Evolutionary conservation across 1,140 invertebrate genomes (phyloP), one percentile per base, ranked within the genome.

Genomic region (Lepidurus packardi): DNA sequence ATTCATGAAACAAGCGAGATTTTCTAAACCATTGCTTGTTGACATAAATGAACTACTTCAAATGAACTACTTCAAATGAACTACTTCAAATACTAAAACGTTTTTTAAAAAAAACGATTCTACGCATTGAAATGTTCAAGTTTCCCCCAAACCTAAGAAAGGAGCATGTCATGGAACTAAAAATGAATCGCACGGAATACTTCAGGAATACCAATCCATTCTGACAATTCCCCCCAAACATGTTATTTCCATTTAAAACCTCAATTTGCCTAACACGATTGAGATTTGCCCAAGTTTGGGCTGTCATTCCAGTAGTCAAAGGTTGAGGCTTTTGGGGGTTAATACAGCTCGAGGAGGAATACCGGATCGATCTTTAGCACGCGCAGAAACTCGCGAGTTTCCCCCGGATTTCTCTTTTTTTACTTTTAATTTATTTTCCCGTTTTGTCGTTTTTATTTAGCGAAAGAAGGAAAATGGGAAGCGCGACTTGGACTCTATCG

Each of bases 301-400:
- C 21, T 65, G 13, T 7, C 53, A 16, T 65, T 65, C 53, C 53
- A 65, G 53, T 65, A 65, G 53, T 65, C 8, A 13, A 65, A 65
- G 53, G 53, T 65, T 11, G 45, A 65, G 16, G 21, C 53, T 65
- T 65, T 34, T 65, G 21, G 53, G 53, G 53, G 53, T 65, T 65
- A 65, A 21, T 21, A 65, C 13, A 21, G 53, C 53, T 21, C 8
- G 16, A 47, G 45, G 53, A 65, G 21, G 53, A 65, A 65, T 65
- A 65, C 21, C 21, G 53, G 53, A 65, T 65, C 53, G 53, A 65
- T 65, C 6, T 9, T 65, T 13, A 4, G 53, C 53, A 65, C 53
- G 53, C 53, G 53, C 53, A 65, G 34, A 65, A 65, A 65, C 53
- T 65, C 53, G 53, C 53, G 16, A 21, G 9, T 65, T 65, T 65